These are phyloP conservation scores for Montipora efflorescens DNA, from an alignment of 64 coral and sea anemone species.

Conservation along the genomic window DNA sequence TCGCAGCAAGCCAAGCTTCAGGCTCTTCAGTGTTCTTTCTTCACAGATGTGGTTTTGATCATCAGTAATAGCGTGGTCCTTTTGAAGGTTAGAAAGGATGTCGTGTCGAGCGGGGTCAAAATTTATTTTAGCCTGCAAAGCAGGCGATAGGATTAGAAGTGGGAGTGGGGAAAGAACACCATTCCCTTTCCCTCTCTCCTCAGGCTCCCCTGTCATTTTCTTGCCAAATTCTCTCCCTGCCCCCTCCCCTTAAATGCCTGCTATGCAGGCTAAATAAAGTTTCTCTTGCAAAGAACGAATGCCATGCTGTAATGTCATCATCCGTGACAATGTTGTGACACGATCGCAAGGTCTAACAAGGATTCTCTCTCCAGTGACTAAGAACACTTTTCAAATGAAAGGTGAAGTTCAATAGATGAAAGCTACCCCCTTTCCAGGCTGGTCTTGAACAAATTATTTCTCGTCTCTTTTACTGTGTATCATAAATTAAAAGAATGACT, in stretches of 20 bases:
- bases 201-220: too few relatives aligned
- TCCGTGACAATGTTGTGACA: background rate
- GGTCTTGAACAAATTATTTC: too few relatives aligned
- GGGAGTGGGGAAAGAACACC: too few relatives aligned
- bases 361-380: slow-evolving; percentile 13
- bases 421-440: too few relatives aligned
- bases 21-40: background rate
- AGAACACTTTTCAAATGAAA: slow-evolving; percentile 36
- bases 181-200: too few relatives aligned
- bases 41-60: background rate
- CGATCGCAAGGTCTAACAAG: slow-evolving; percentile 22
- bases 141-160: too few relatives aligned
- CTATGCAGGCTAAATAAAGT: too few relatives aligned
- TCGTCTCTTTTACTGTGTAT: too few relatives aligned
- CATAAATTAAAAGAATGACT: too few relatives aligned
- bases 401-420: slow-evolving; percentile 15
- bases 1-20: too few relatives aligned
- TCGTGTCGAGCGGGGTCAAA: background rate
- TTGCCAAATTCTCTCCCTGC: too few relatives aligned
- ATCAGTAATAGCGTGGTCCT: background rate
- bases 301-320: background rate
- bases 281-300: background rate
- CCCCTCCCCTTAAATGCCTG: too few relatives aligned
- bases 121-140: background rate
- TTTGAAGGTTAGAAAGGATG: background rate